A percentile compares a stretch with the other conserved stretches of the same genome.
Evolutionary conservation across 2,113 vertebrate species (phyloP).

Genomic region (Dermatemys mawii): DNA sequence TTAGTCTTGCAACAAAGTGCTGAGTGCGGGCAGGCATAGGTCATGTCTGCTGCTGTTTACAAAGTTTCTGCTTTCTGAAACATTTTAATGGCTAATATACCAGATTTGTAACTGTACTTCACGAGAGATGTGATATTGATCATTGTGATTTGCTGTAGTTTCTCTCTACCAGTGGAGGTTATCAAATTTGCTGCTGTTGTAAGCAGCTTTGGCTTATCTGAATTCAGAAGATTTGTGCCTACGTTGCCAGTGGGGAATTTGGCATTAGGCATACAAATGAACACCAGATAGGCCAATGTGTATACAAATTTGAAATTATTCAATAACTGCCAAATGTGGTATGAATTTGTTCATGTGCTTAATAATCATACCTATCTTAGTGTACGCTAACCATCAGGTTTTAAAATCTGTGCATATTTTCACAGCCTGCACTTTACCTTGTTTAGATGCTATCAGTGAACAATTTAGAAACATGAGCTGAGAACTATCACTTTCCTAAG

Average conservation of each 20-base stretch:
- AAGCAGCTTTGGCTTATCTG: background rate
- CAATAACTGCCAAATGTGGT: background rate
- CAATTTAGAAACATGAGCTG: background rate
- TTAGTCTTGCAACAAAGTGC: background rate
- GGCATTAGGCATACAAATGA: background rate
- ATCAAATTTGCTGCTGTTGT: background rate
- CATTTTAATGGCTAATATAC: background rate
- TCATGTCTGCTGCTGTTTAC: background rate
- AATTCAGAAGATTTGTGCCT: background rate
- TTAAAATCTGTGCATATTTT: background rate
- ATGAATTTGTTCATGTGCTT: background rate
- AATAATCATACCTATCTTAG: background rate
- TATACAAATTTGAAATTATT: background rate
- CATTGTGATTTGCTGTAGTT: background rate
- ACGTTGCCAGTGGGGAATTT: background rate
- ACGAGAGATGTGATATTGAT: constrained; percentile 16
- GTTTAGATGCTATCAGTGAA: background rate
- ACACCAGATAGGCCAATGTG: background rate
- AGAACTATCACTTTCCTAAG: background rate
- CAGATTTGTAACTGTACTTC: background rate
- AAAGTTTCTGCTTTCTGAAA: background rate
- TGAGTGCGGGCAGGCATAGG: background rate
- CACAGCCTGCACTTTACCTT: background rate
- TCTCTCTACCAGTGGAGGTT: background rate
- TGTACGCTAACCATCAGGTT: background rate